Evolutionary conservation across 1,140 invertebrate species (phyloP).

Genomic region (Drosophila nasuta): DNA sequence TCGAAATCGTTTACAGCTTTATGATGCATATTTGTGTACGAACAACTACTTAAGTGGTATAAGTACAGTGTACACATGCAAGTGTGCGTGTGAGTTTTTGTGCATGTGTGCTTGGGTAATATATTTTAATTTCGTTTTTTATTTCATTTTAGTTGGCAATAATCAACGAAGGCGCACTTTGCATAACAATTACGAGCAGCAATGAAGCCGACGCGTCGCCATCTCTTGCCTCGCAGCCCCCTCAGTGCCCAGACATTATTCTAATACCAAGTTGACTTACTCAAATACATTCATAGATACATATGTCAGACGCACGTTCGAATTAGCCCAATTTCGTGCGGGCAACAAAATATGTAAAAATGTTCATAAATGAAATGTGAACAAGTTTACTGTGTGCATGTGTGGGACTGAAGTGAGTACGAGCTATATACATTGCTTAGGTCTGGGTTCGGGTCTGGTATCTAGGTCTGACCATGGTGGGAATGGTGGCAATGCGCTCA

Average conservation of each 20-base stretch:
- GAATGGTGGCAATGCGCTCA: slow-evolving; percentile 47
- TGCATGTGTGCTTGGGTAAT: slow-evolving; percentile 14
- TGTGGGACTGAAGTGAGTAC: slow-evolving; percentile 4
- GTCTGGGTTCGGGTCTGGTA: slow-evolving; percentile 25
- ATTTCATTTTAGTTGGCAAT: slow-evolving; percentile 84
- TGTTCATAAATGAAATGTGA: slow-evolving; percentile 80
- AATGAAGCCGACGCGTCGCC: slow-evolving; percentile 50
- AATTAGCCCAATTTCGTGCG: slow-evolving; percentile 81
- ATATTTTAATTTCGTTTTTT: slow-evolving; percentile 78
- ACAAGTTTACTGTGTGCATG: slow-evolving; percentile 39
- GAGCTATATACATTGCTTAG: not conserved
- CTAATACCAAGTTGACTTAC: slow-evolving; percentile 60
- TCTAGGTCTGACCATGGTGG: slow-evolving; percentile 36
- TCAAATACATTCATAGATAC: slow-evolving; percentile 11
- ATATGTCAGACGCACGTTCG: slow-evolving; percentile 75
- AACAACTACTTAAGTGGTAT: not conserved
- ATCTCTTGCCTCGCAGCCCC: slow-evolving; percentile 6
- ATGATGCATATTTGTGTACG: slow-evolving; percentile 13
- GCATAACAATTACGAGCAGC: slow-evolving; percentile 71
- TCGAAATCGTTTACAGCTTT: slow-evolving; percentile 24
- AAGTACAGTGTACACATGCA: not conserved
- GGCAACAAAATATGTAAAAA: slow-evolving; percentile 75
- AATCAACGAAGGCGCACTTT: slow-evolving; percentile 67
- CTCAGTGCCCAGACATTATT: slow-evolving; percentile 61
- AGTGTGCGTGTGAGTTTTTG: slow-evolving; percentile 33